Conservation (phyloP, 1,140 invertebrate genomes). For the Heliconius eleuchia region DNA sequence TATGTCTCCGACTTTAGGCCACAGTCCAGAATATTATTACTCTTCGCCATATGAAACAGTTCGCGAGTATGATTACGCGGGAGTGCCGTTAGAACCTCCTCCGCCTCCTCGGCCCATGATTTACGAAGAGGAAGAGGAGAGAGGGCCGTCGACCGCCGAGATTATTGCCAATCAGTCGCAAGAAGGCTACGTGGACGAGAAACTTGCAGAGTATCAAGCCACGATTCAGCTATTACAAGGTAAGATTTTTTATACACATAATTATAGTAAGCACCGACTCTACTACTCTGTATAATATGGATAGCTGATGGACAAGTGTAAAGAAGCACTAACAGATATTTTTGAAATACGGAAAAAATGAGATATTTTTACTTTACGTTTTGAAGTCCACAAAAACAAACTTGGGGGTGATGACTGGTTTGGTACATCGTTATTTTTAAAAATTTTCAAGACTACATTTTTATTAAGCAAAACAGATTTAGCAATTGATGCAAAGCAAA, state of each 20-base stretch:
- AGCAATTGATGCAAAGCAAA: conserved; percentile 23
- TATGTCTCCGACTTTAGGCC: conserved; percentile 81
- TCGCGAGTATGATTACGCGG: conserved; percentile 84
- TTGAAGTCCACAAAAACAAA: no score
- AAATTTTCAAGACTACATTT: background rate
- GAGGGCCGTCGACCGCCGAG: conserved; percentile 92
- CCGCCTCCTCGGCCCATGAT: conserved; percentile 82
- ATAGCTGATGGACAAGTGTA: no score
- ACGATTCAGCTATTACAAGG: conserved; percentile 95
- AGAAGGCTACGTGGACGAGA: conserved; percentile 94
- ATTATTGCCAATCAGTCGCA: conserved; percentile 96
- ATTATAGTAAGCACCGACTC: no score
- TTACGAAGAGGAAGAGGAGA: conserved; percentile 85
- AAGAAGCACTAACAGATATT: no score
- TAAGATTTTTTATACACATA: conserved; percentile 79
- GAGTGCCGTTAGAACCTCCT: conserved; percentile 86
- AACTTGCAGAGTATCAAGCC: conserved; percentile 94
- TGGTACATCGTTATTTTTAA: background rate
- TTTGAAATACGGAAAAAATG: no score
- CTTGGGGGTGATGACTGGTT: no score
- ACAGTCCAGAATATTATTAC: conserved; percentile 84
- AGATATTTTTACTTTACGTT: no score
- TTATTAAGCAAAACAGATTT: background rate
- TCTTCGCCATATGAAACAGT: conserved; percentile 83
- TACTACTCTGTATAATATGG: no score